Conservation (phyloP, 2,888 invertebrate genomes). For the Matsumyia berberina region DNA sequence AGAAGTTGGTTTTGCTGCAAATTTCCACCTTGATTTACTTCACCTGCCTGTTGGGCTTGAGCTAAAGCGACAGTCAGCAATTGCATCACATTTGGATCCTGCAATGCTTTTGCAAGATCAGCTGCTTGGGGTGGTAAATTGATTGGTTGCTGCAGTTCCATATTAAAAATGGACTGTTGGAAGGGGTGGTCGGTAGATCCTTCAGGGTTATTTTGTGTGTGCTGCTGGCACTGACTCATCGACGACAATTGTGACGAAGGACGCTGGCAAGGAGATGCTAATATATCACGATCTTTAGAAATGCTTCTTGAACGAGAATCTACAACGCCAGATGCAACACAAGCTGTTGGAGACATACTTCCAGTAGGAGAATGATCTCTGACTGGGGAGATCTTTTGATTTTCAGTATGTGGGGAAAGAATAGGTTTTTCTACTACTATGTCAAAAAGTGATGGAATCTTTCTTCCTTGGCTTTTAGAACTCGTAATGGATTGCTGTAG, state of each 20-base stretch:
- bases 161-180: neutral
- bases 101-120: slow-evolving; percentile 80
- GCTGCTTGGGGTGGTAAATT: slow-evolving; percentile 60
- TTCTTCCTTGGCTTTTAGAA: slow-evolving; percentile 62
- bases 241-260: slow-evolving; percentile 55
- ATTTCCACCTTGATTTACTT: slow-evolving; percentile 26
- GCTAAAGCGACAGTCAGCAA: slow-evolving; percentile 81
- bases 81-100: slow-evolving; percentile 82
- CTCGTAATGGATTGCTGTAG: neutral
- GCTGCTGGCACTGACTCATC: slow-evolving; percentile 18
- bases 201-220: neutral
- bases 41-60: slow-evolving; percentile 79
- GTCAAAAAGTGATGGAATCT: slow-evolving; percentile 81
- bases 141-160: neutral
- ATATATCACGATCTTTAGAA: slow-evolving; percentile 46
- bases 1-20: slow-evolving; percentile 52
- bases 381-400: neutral
- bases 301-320: slow-evolving; percentile 49
- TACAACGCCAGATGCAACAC: neutral
- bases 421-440: slow-evolving; percentile 79
- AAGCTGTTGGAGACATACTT: slow-evolving; percentile 40
- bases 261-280: slow-evolving; percentile 40
- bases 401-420: slow-evolving; percentile 42
- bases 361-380: slow-evolving; percentile 15
- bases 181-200: neutral